These are phyloP conservation scores for Trachurus trachurus DNA, from an alignment of 2,797 vertebrate species.

Conservation along the genomic window DNA sequence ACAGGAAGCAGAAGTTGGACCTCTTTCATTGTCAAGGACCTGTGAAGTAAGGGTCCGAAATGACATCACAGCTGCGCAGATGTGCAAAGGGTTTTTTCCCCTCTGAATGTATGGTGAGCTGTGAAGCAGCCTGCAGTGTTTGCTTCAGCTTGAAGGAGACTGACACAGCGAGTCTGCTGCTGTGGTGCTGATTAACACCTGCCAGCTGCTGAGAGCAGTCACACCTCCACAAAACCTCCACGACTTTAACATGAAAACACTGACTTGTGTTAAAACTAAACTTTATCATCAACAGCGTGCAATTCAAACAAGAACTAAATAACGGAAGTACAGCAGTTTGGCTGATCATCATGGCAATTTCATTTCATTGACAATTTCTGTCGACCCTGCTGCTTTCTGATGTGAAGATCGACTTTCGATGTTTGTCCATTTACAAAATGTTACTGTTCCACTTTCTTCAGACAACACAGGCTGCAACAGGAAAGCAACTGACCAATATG, in stretches of 20 bases:
- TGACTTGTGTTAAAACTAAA: not conserved
- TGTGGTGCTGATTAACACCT: slow-evolving; percentile 11
- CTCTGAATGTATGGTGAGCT: not conserved
- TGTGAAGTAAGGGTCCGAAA: not conserved
- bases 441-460: not conserved
- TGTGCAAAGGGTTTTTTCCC: not conserved
- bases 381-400: too few species aligned
- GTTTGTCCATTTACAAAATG: too few species aligned
- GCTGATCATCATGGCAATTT: too few species aligned
- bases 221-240: not conserved
- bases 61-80: not conserved
- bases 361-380: not conserved
- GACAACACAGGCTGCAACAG: too few species aligned
- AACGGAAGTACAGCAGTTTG: not conserved
- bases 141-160: not conserved
- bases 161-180: not conserved
- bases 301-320: not conserved
- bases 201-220: slow-evolving; percentile 12
- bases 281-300: not conserved
- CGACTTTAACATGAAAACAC: not conserved
- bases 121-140: not conserved
- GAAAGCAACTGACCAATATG: too few species aligned
- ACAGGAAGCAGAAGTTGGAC: not conserved
- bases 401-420: too few species aligned
- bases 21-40: not conserved